phyloP scores from a whole-genome alignment of 2,113 vertebrate genomes.

The Pterocles orientalis region DNA sequence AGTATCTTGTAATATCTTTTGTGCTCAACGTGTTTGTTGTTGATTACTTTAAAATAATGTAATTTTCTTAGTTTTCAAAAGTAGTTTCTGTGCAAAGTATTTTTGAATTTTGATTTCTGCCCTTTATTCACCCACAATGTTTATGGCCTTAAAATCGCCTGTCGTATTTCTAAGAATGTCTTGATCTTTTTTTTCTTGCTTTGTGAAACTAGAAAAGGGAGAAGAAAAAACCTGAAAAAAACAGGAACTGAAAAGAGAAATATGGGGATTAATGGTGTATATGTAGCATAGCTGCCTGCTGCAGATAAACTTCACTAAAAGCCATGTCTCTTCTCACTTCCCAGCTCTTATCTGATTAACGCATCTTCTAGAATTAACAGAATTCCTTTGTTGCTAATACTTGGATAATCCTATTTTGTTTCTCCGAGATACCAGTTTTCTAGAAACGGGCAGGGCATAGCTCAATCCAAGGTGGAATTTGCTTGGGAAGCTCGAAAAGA shows the following conservation, averaged over 20 bases:
- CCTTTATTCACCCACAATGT: not conserved
- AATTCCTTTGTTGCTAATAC: not conserved
- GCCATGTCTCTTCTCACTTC: not conserved
- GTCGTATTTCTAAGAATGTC: not conserved
- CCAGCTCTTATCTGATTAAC: not conserved
- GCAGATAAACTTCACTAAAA: not conserved
- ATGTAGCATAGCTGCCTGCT: not conserved
- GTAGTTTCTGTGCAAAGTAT: not conserved
- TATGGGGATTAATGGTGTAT: not conserved
- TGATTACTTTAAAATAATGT: not conserved
- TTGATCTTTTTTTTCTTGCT: not conserved
- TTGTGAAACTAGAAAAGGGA: not conserved
- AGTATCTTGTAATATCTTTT: not conserved
- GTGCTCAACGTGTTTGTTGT: not conserved
- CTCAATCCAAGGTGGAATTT: not conserved
- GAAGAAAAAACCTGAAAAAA: not conserved
- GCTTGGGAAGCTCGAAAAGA: not conserved
- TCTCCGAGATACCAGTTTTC: not conserved
- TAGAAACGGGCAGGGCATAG: not conserved
- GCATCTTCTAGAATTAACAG: not conserved
- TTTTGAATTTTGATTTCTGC: not conserved
- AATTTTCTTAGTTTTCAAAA: not conserved
- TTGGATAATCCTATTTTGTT: not conserved
- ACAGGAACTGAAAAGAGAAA: not conserved
- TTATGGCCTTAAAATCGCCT: not conserved